Conservation (phyloP, 2,888 invertebrate species). For the Balanococcus diminutus region DNA sequence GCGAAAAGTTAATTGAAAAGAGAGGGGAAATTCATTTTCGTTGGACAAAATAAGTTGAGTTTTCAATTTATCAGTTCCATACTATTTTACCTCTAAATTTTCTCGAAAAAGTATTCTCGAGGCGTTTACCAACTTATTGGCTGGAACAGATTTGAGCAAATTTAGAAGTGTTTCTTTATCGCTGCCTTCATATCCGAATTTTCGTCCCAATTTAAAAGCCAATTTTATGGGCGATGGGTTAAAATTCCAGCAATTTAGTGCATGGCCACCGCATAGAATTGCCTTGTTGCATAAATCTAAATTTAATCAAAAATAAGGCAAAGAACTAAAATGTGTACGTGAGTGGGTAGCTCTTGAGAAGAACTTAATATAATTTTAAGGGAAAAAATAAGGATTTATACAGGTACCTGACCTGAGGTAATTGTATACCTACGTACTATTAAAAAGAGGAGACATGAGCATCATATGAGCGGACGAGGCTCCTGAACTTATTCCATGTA, state of each 20-base stretch:
- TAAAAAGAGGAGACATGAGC: not conserved
- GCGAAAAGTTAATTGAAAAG: too few species aligned
- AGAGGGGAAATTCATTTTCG: too few species aligned
- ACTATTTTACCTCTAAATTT: not conserved
- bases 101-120: not conserved
- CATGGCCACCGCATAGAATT: not conserved
- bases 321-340: not conserved
- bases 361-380: not conserved
- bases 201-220: not conserved
- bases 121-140: not conserved
- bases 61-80: too few species aligned
- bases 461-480: constrained; percentile 77
- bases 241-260: not conserved
- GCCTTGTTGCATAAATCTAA: not conserved
- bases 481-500: constrained; percentile 95
- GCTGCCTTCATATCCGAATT: not conserved
- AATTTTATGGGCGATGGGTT: not conserved
- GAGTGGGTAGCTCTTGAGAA: not conserved
- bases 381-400: too few species aligned
- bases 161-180: not conserved
- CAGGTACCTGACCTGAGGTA: too few species aligned
- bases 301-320: not conserved
- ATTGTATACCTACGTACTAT: not conserved
- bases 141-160: not conserved
- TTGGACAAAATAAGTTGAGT: too few species aligned